phyloP scores from a whole-genome alignment of 1,140 invertebrate species.

The Drosophila sechellia region DNA sequence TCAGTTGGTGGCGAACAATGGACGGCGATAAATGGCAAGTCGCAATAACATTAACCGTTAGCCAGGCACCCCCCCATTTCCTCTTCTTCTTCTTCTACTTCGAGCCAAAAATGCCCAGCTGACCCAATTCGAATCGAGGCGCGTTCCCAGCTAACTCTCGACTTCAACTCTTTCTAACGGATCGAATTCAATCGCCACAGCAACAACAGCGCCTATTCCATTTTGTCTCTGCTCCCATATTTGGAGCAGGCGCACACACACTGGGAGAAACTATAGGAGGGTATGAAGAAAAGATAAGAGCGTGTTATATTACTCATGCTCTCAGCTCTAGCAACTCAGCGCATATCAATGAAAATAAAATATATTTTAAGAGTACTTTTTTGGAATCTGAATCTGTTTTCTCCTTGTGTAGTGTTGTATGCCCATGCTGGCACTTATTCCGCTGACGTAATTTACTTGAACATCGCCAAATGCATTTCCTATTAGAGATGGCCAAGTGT shows the following conservation, averaged over 20 bases:
- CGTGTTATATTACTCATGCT: not conserved
- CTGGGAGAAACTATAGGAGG: not conserved
- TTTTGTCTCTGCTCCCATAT: conserved; percentile 62
- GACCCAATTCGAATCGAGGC: conserved; percentile 66
- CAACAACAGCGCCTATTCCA: conserved; percentile 42
- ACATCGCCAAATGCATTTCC: conserved; percentile 72
- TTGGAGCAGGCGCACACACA: conserved; percentile 52
- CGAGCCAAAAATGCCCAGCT: conserved; percentile 71
- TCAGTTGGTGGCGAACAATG: conserved; percentile 62
- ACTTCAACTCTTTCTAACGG: conserved; percentile 63
- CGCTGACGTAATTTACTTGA: conserved; percentile 77
- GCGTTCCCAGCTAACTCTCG: conserved; percentile 41
- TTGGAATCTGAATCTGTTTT: not conserved
- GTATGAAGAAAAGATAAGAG: not conserved
- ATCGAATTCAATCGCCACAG: conserved; percentile 65
- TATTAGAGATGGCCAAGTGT: conserved; percentile 49
- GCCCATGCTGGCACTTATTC: conserved; percentile 70
- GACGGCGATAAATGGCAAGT: conserved; percentile 75
- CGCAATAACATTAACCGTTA: conserved; percentile 82
- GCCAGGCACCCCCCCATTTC: conserved; percentile 3
- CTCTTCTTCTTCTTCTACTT: conserved; percentile 16
- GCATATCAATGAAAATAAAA: not conserved
- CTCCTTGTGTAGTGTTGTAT: conserved; percentile 42
- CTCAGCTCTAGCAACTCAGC: no score
- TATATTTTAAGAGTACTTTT: no score